Evolutionary conservation across 2,888 invertebrate species (phyloP).

Genomic region (Entomobrya multifasciata): DNA sequence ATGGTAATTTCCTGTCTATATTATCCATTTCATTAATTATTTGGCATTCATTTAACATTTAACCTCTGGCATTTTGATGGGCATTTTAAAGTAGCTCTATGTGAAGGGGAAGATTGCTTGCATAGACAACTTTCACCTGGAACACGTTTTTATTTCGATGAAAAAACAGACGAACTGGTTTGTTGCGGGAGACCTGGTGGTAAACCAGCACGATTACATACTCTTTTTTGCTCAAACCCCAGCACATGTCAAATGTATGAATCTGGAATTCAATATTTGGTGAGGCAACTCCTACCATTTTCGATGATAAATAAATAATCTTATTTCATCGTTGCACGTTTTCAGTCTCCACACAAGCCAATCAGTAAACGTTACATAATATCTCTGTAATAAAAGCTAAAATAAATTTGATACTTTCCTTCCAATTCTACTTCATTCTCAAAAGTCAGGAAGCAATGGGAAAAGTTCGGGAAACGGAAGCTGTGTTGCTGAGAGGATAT

Average conservation of each 20-base stretch:
- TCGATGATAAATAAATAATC: too few species aligned
- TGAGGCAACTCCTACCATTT: too few species aligned
- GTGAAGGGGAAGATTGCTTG: conserved; percentile 30
- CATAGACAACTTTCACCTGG: conserved; percentile 50
- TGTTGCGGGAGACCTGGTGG: conserved; percentile 53
- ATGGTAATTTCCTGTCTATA: neutral
- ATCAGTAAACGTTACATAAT: too few species aligned
- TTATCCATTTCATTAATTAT: too few species aligned
- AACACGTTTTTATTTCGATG: conserved; percentile 63
- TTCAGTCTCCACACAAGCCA: too few species aligned
- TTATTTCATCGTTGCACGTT: too few species aligned
- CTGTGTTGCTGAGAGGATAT: conserved; percentile 66
- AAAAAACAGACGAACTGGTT: conserved; percentile 59
- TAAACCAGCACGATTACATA: conserved; percentile 59
- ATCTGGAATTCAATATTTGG: conserved; percentile 54
- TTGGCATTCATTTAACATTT: too few species aligned
- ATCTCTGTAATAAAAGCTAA: too few species aligned
- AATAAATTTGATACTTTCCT: too few species aligned
- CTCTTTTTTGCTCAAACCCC: conserved; percentile 65
- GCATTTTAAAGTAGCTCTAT: neutral
- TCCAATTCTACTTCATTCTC: neutral
- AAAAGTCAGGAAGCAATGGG: conserved; percentile 53
- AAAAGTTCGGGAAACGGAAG: conserved; percentile 56
- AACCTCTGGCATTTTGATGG: neutral
- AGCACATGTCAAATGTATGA: conserved; percentile 69